Conservation (phyloP, 2,113 vertebrate species). For the Elachura formosa region DNA sequence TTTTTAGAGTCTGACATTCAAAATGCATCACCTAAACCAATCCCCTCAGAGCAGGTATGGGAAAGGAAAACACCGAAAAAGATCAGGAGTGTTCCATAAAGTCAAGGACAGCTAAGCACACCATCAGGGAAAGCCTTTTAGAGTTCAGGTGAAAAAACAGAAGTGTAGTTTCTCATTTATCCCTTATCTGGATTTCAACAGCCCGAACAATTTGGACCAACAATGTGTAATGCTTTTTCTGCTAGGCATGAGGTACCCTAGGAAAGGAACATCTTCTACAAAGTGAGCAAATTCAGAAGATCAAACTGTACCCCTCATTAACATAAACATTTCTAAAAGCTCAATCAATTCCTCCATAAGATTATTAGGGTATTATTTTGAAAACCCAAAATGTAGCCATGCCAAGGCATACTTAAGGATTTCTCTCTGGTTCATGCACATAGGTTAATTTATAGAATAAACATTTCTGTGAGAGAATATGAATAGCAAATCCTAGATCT, state of each 20-base stretch:
- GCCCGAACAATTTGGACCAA: neutral
- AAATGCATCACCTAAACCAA: neutral
- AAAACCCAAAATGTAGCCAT: neutral
- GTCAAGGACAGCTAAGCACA: neutral
- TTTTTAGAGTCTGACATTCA: neutral
- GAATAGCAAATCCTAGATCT: neutral
- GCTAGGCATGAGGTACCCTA: neutral
- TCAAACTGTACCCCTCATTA: neutral
- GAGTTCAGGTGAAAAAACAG: neutral
- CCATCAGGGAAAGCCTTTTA: neutral
- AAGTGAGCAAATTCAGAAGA: neutral
- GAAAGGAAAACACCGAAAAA: neutral
- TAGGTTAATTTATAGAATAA: neutral
- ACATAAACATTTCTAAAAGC: neutral
- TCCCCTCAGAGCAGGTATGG: neutral
- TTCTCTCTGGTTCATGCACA: neutral
- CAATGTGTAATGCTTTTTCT: neutral
- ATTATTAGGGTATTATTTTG: neutral
- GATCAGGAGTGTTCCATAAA: neutral
- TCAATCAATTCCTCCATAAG: neutral
- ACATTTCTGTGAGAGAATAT: neutral
- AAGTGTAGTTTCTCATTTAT: neutral
- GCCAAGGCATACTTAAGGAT: neutral
- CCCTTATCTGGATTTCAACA: neutral
- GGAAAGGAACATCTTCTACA: neutral